Percentiles rank a stretch among this genome's conserved stretches.
These are phyloP conservation scores for Stegodyphus dumicola DNA, from an alignment of 1,140 invertebrate genomes.

Conservation along the genomic window DNA sequence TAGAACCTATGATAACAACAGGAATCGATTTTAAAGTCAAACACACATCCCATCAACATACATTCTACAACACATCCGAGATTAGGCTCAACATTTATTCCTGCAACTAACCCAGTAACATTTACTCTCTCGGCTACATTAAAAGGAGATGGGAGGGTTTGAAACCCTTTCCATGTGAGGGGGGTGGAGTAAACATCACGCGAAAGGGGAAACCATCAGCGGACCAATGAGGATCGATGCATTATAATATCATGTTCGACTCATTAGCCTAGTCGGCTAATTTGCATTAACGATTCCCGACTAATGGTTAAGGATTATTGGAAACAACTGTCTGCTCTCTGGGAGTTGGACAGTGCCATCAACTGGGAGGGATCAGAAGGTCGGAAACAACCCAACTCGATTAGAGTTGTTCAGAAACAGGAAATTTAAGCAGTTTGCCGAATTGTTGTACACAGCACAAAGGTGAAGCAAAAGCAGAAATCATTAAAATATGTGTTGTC, in stretches of 20 bases:
- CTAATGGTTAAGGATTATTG: constrained; percentile 25
- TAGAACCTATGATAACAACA: too few relatives aligned
- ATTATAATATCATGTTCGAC: constrained; percentile 45
- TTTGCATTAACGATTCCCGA: constrained; percentile 47
- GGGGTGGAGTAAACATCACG: constrained; percentile 58
- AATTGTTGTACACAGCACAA: too few relatives aligned
- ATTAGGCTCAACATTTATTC: constrained; percentile 31
- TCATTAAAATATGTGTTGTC: too few relatives aligned
- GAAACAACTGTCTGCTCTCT: too few relatives aligned
- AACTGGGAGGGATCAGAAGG: too few relatives aligned
- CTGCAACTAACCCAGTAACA: background rate
- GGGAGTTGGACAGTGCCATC: too few relatives aligned
- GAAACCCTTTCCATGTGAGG: background rate
- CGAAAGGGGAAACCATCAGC: background rate
- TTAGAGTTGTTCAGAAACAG: too few relatives aligned
- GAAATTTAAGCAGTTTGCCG: too few relatives aligned
- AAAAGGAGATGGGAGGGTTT: background rate
- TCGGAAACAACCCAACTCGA: too few relatives aligned
- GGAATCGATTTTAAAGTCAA: background rate
- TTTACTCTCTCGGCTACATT: background rate
- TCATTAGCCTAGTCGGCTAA: constrained; percentile 45
- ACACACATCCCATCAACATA: background rate
- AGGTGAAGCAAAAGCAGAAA: too few relatives aligned
- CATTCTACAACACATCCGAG: constrained; percentile 10
- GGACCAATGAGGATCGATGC: constrained; percentile 35